phyloP scores from a whole-genome alignment of 1,140 invertebrate genomes.

The Aphaenogaster ashmeadi region DNA sequence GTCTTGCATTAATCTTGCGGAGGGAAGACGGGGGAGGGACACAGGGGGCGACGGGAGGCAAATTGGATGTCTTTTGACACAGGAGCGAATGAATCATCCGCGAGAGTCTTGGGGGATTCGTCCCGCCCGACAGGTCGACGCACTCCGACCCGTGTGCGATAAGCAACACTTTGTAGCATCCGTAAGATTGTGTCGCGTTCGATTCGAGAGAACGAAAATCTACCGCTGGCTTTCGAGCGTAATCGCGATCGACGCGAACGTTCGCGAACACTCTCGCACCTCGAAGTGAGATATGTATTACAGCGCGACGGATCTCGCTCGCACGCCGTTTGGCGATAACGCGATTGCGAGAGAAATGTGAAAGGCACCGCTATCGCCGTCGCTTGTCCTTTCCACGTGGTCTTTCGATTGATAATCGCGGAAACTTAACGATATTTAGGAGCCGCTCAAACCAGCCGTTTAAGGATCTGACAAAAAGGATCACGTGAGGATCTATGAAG shows the following conservation, averaged over 20 bases:
- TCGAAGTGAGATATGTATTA: constrained; percentile 44
- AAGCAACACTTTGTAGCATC: constrained; percentile 56
- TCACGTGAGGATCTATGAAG: no score
- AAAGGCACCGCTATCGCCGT: constrained; percentile 35
- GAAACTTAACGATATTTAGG: background rate
- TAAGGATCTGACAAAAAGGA: no score
- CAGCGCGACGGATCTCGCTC: background rate
- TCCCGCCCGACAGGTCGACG: constrained; percentile 56
- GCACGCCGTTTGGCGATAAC: constrained; percentile 5
- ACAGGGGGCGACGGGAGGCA: background rate
- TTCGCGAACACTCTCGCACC: constrained; percentile 10
- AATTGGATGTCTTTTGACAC: constrained; percentile 33
- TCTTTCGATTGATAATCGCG: constrained; percentile 5
- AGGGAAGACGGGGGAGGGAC: background rate
- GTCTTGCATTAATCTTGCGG: constrained; percentile 71
- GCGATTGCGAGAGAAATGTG: constrained; percentile 19
- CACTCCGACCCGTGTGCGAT: constrained; percentile 39
- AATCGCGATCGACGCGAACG: constrained; percentile 1
- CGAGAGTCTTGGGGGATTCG: constrained; percentile 32
- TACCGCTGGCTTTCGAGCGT: constrained; percentile 23
- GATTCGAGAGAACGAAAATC: constrained; percentile 47
- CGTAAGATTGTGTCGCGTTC: constrained; percentile 33
- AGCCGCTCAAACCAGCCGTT: no score
- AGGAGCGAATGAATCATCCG: constrained; percentile 59
- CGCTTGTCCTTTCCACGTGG: background rate